Conservation (phyloP, 2,797 vertebrate species). For the Nyctalus aviator region DNA sequence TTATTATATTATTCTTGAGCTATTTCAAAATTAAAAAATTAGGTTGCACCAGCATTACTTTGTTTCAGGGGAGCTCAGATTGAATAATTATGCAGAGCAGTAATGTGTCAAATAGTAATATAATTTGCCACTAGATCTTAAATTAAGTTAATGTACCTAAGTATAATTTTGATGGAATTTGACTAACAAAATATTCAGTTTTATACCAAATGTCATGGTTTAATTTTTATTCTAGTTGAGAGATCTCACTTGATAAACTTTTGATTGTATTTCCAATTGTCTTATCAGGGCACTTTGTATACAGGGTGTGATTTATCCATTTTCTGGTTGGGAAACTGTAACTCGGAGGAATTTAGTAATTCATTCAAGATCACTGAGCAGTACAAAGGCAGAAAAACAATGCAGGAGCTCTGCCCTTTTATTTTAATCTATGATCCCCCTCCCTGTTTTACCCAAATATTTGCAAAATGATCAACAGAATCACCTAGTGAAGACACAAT, state of each 20-base stretch:
- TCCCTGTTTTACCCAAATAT: conserved; percentile 23
- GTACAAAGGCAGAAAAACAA: conserved; percentile 55
- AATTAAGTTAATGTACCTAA: conserved; percentile 84
- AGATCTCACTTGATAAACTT: conserved; percentile 78
- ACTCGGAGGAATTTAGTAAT: conserved; percentile 70
- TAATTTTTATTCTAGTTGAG: conserved; percentile 79
- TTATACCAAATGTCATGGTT: conserved; percentile 77
- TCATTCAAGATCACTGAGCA: conserved; percentile 67
- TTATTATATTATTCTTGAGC: conserved; percentile 75
- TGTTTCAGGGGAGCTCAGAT: conserved; percentile 85
- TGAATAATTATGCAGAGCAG: conserved; percentile 87
- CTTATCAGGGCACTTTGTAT: conserved; percentile 70
- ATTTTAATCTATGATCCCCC: conserved; percentile 6
- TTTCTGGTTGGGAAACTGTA: conserved; percentile 77
- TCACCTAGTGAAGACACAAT: background rate
- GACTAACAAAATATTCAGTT: conserved; percentile 80
- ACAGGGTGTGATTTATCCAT: conserved; percentile 68
- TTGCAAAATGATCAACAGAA: conserved; percentile 34
- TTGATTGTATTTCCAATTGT: conserved; percentile 77
- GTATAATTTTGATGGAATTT: conserved; percentile 79
- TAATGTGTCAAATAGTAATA: conserved; percentile 85
- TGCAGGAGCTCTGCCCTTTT: background rate
- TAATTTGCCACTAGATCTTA: conserved; percentile 87
- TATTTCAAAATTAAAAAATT: conserved; percentile 83
- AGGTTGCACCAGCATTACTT: conserved; percentile 86